Evolutionary conservation across 1,140 invertebrate species (phyloP).

Genomic region (Grapholita molesta): DNA sequence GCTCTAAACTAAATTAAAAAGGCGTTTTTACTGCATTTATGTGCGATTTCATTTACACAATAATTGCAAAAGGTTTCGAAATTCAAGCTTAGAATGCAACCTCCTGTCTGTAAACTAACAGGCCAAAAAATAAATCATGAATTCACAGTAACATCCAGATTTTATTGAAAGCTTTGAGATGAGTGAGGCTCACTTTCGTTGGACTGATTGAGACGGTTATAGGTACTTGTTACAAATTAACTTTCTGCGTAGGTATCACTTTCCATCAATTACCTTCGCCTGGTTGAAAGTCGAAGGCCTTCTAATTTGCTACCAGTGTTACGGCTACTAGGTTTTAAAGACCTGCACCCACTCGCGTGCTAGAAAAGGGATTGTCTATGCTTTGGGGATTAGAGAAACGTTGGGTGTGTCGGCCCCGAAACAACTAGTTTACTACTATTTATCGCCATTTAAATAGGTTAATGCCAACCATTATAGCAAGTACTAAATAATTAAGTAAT

Average conservation of each 20-base stretch:
- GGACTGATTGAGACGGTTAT: constrained; percentile 27
- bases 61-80: too few species aligned
- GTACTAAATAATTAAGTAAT: constrained; percentile 28
- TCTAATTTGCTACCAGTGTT: constrained; percentile 6
- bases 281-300: constrained; percentile 25
- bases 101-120: too few species aligned
- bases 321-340: neutral
- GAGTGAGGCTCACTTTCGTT: neutral
- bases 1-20: too few species aligned
- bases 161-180: neutral
- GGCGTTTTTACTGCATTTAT: too few species aligned
- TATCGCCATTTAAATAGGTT: constrained; percentile 30
- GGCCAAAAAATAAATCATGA: too few species aligned
- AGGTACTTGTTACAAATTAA: constrained; percentile 24
- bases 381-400: constrained; percentile 25
- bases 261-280: constrained; percentile 32
- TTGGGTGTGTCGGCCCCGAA: constrained; percentile 20
- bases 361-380: constrained; percentile 32
- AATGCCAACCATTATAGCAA: constrained; percentile 29
- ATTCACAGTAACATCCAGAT: neutral
- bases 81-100: too few species aligned
- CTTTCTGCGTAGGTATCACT: constrained; percentile 35
- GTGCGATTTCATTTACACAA: too few species aligned
- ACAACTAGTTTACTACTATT: constrained; percentile 23
- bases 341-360: constrained; percentile 30